Evolutionary conservation across 2,113 vertebrate genomes (phyloP), one percentile per base, ranked within the genome.

Genomic region (Saguinus midas): DNA sequence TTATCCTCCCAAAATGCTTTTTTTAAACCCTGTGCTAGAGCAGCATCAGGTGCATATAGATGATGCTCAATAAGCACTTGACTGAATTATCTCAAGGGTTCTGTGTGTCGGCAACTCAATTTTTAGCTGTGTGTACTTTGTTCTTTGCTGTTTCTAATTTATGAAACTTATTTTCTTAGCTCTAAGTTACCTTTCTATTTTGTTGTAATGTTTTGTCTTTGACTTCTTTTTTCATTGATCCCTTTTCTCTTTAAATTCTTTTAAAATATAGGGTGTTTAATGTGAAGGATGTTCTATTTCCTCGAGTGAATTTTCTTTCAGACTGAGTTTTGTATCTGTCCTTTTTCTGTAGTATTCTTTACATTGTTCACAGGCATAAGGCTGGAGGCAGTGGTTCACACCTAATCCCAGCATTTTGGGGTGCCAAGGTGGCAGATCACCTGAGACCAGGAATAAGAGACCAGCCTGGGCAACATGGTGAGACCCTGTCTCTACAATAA

Each of bases 181-280:
- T 89, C 89, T 58, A 48, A 17, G 50, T 88, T 95, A 91, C 48
- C 12, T 78, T 81, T 82, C 87, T 75, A 12, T 82, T 52, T 87
- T 55, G 43, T 5, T 43, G 8, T 57, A 35, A 17, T 72, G 48
- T n/a, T 66, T 58, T 86, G 70, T 27, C 45, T 86, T 61, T 64
- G 89, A 75, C 79, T 64, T 87, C 52, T 37, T 29, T 58, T 87
- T 57, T 73, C 87, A 85, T 45, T 17, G 18, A 82, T 52, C 93
- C 61, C 35, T 79, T 83, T 89, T 40, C 43, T 68, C 66, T 55
- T 58, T 78, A 48, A 68, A 55, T 92, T 89, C 27, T 55, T 89
- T 70, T 29, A 35, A 64, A 83, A 40, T 61, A 43, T 7, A 64
- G 43, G 40, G 20, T 32, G 72, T 90, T 81, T 64, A 81, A 37